Percentiles rank a stretch among this genome's conserved stretches.
phyloP scores from a whole-genome alignment of 2,888 invertebrate genomes.

The Antitype chi region DNA sequence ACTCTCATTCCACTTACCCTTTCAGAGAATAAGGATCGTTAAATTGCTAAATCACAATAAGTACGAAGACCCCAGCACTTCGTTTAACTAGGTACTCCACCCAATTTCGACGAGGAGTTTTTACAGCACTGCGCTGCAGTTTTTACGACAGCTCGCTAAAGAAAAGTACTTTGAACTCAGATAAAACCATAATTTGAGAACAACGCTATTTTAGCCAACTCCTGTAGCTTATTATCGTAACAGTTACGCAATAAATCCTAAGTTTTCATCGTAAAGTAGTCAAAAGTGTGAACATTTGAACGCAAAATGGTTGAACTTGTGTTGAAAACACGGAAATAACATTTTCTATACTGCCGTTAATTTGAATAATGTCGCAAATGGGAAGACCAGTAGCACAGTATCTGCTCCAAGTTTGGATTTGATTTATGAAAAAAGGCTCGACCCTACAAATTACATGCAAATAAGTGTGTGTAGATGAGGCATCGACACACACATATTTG shows the following conservation, averaged over 20 bases:
- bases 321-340: background rate
- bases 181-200: background rate
- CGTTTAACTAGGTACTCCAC: background rate
- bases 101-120: background rate
- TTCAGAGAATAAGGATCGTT: background rate
- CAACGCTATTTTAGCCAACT: background rate
- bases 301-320: conserved; percentile 8
- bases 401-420: no score
- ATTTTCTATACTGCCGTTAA: background rate
- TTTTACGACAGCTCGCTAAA: conserved; percentile 2
- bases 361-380: no score
- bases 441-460: background rate
- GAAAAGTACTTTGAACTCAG: background rate
- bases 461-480: background rate
- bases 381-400: background rate
- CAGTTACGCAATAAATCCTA: conserved; percentile 3
- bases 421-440: no score
- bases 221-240: background rate
- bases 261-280: conserved; percentile 4
- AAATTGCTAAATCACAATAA: background rate
- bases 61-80: background rate
- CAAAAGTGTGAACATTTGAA: conserved; percentile 11
- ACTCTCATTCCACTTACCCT: background rate
- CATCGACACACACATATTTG: no score
- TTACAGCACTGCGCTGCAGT: conserved; percentile 13